These are phyloP conservation scores for Sus scrofa DNA, from an alignment of 2,113 vertebrate species.

Conservation along the genomic window T2T-Sscrofa CM000818.6:95701001-95701500, in stretches of 20 bases:
- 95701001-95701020: neutral
- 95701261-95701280: neutral
- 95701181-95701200: too few relatives aligned
- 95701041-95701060: neutral
- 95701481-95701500: neutral
- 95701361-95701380: neutral
- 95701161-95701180: too few relatives aligned
- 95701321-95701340: neutral
- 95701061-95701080: neutral
- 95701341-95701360: neutral
- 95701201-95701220: neutral
- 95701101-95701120: neutral
- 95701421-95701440: neutral
- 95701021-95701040: neutral
- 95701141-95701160: neutral
- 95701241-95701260: neutral
- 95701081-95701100: accelerated
- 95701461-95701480: neutral
- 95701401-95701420: too few relatives aligned
- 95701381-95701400: neutral
- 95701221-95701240: neutral
- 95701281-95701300: neutral
- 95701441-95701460: neutral
- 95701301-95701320: neutral
- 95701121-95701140: neutral